A percentile compares a stretch with the other conserved stretches of the same genome.
Evolutionary conservation across 2,113 vertebrate genomes (phyloP).

Genomic region (Ochotona curzoniae): DNA sequence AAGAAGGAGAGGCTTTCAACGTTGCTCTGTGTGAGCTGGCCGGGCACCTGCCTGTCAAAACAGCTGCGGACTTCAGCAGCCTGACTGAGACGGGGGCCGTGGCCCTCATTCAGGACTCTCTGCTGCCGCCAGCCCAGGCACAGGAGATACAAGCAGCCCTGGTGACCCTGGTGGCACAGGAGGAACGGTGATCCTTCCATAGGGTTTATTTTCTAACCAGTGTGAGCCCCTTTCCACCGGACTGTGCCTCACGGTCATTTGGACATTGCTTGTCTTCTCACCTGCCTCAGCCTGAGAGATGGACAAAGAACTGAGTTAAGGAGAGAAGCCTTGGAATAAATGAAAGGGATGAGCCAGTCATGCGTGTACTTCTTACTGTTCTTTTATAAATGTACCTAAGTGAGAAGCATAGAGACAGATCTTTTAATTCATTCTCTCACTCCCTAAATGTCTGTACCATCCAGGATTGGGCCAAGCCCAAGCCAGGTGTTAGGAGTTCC

Average conservation of each 20-base stretch:
- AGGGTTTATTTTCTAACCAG: background rate
- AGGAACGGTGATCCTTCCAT: background rate
- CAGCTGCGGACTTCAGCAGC: constrained; percentile 84
- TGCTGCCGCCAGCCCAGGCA: constrained; percentile 87
- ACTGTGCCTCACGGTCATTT: background rate
- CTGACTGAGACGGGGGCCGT: constrained; percentile 88
- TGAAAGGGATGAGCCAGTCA: background rate
- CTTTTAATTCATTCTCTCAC: no score
- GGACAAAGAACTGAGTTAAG: background rate
- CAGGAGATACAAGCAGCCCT: constrained; percentile 85
- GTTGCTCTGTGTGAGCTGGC: constrained; percentile 97
- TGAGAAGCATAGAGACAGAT: no score
- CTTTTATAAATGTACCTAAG: no score
- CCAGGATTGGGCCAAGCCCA: no score
- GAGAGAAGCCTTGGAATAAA: background rate
- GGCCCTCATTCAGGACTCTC: constrained; percentile 83
- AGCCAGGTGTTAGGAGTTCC: no score
- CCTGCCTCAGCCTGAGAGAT: background rate
- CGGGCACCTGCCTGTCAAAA: constrained; percentile 92
- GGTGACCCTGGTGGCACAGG: constrained; percentile 71
- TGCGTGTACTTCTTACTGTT: background rate
- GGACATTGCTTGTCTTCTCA: background rate
- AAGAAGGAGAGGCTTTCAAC: constrained; percentile 90
- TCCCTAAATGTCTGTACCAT: no score
- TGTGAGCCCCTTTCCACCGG: background rate